Percentiles rank a stretch among this genome's conserved stretches.
Evolutionary conservation across 2,113 vertebrate species (phyloP).

Genomic region (Capricornis sumatraensis): DNA sequence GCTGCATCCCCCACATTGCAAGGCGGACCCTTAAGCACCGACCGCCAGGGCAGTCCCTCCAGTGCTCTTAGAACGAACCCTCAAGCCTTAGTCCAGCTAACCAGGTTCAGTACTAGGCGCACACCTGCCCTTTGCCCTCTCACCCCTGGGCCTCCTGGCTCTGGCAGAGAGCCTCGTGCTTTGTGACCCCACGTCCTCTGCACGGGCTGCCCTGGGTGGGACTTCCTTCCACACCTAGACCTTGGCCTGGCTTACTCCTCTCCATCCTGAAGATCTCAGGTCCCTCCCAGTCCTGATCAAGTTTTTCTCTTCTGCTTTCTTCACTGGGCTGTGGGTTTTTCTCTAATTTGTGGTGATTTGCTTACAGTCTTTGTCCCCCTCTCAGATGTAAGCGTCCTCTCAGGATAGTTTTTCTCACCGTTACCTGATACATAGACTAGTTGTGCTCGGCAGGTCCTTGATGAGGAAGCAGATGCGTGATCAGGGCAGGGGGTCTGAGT

Average conservation of each 20-base stretch:
- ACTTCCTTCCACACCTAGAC: not conserved
- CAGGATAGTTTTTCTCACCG: not conserved
- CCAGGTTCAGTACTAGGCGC: not conserved
- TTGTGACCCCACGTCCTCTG: not conserved
- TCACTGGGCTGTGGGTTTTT: not conserved
- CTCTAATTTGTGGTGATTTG: not conserved
- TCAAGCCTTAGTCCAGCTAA: not conserved
- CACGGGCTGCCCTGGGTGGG: not conserved
- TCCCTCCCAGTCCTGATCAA: not conserved
- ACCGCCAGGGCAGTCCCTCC: not conserved
- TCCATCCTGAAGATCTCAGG: not conserved
- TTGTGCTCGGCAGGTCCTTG: accelerated
- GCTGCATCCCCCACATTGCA: not conserved
- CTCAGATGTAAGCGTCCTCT: not conserved
- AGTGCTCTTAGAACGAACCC: not conserved
- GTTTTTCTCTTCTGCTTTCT: not conserved
- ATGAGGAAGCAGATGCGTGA: not conserved
- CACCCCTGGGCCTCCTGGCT: not conserved
- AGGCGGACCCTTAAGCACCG: not conserved
- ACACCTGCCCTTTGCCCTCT: not conserved
- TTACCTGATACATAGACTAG: not conserved
- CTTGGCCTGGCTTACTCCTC: not conserved
- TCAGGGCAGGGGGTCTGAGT: not conserved
- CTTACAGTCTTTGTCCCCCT: not conserved
- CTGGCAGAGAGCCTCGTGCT: not conserved